A percentile compares a stretch with the other conserved stretches of the same genome.
These are phyloP conservation scores for Meriones unguiculatus DNA, from an alignment of 2,113 vertebrate genomes.

Conservation along the genomic window DNA sequence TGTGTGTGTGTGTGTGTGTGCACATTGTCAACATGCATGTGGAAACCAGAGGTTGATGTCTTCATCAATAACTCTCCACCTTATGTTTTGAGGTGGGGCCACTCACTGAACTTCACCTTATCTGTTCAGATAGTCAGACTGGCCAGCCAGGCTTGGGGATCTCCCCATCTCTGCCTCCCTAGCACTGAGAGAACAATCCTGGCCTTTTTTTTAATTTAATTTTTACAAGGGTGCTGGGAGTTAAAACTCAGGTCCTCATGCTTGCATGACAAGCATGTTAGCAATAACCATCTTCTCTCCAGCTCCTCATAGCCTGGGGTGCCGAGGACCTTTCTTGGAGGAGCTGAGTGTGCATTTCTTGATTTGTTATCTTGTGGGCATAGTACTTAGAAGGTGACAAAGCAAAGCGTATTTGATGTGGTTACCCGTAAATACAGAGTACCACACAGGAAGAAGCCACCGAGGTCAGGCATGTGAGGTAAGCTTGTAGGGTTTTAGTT, in stretches of 20 bases:
- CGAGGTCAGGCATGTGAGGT: not conserved
- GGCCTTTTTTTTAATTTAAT: not conserved
- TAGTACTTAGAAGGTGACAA: not conserved
- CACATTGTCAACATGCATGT: too few species aligned
- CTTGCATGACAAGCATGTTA: too few species aligned
- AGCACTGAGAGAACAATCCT: not conserved
- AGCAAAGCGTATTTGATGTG: not conserved
- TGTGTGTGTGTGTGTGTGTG: not conserved
- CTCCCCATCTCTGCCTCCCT: too few species aligned
- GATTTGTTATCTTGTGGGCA: not conserved
- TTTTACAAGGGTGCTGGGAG: not conserved
- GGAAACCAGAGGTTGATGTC: not conserved
- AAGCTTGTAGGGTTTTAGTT: not conserved
- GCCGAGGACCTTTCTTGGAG: not conserved
- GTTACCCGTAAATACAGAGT: not conserved
- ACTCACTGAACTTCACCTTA: not conserved
- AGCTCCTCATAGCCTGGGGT: not conserved
- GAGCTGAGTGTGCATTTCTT: not conserved
- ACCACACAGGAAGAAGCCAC: not conserved
- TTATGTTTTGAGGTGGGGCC: not conserved
- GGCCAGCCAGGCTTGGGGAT: too few species aligned
- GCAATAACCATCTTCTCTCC: not conserved
- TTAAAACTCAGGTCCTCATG: not conserved
- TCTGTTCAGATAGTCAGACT: not conserved
- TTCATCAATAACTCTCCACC: not conserved